Evolutionary conservation across 2,888 invertebrate species (phyloP).

Genomic region (Mythimna ferrago): DNA sequence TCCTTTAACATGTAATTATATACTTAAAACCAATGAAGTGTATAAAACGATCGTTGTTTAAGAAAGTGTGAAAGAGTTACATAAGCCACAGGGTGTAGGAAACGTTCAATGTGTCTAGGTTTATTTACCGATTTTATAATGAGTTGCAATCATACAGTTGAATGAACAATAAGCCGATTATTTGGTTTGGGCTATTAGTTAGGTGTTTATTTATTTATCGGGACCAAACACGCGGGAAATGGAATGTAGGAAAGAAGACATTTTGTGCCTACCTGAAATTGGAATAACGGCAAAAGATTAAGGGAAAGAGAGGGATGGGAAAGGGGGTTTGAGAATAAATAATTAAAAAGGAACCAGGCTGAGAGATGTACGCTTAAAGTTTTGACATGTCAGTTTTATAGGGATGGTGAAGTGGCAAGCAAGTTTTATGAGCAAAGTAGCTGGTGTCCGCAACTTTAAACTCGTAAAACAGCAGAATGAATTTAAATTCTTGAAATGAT

Average conservation of each 20-base stretch:
- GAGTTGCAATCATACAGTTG: constrained; percentile 25
- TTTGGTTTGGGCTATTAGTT: constrained; percentile 7
- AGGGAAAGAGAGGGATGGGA: neutral
- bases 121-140: constrained; percentile 47
- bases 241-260: neutral
- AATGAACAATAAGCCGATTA: constrained; percentile 21
- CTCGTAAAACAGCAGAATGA: too few relatives aligned
- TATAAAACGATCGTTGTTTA: constrained; percentile 40
- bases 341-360: too few relatives aligned
- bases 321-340: too few relatives aligned
- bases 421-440: neutral
- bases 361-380: neutral
- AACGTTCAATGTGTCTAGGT: constrained; percentile 26
- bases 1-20: constrained; percentile 23
- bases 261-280: neutral
- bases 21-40: constrained; percentile 27
- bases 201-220: neutral
- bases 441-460: too few relatives aligned
- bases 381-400: neutral
- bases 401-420: neutral
- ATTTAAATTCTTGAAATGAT: too few relatives aligned
- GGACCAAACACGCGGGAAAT: neutral
- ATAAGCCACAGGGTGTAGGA: constrained; percentile 42
- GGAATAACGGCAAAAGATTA: neutral
- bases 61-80: constrained; percentile 56